Evolutionary conservation across 2,888 invertebrate genomes (phyloP), one percentile per base, ranked within the genome.

Genomic region (Hermodice carunculata): DNA sequence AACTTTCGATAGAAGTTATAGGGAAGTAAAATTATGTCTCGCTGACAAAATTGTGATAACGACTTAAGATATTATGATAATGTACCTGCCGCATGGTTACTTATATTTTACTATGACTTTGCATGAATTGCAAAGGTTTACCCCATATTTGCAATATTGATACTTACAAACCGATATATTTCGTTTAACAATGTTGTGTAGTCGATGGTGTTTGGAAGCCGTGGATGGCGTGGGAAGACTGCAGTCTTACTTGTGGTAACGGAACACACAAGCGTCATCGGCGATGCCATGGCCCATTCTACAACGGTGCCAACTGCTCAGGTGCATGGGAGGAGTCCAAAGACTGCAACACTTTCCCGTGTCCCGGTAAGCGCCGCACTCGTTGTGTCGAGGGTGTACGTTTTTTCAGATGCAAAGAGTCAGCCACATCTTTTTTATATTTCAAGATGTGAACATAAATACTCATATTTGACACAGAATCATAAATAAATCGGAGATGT

Each of bases 151-250:
- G n/a, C n/a, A n/a, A n/a, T n/a, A n/a, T n/a, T n/a, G n/a, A n/a
- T n/a, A n/a, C n/a, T n/a, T n/a, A n/a, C n/a, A n/a, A n/a, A n/a
- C n/a, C n/a, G n/a, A n/a, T n/a, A 8, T 17, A 44, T 44, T 8
- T 17, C 6, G 14, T 11, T 19, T 8, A 14, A n/a, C 19, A 44
- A n/a, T 44, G 14, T 44, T 44, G 11, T 44, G 14, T 44, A 81
- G 81, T 80, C 59, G 80, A 81, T 67, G 81, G 81, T n/a, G 69
- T 74, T n/a, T 80, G 79, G 78, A 54, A 48, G 14, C 40, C 44
- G 0, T 82, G 82, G 82, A 64, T 72, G 0, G 54, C 56, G 8
- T 82, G 82, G 82, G 67, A 71, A 29, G 67, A 59, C 17, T 82
- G 82, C 61, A 71, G 73, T 26, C 74, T 76, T 61, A 75, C 78